These are phyloP conservation scores for Apteryx owenii DNA, from an alignment of 2,113 vertebrate genomes.

Conservation along the genomic window DNA sequence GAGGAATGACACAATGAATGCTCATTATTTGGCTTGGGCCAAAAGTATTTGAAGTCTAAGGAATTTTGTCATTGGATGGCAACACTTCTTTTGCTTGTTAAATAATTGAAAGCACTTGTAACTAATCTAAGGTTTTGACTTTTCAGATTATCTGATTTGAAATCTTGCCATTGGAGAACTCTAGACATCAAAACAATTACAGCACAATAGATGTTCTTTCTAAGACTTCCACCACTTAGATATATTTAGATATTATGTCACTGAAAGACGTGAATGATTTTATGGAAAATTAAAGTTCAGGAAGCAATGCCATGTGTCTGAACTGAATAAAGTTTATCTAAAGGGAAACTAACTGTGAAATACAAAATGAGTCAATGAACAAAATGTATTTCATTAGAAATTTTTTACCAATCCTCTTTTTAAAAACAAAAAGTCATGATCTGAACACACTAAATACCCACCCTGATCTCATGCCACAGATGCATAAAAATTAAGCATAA, in stretches of 20 bases:
- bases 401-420: neutral
- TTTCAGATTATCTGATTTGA: constrained; percentile 10
- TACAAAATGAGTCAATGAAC: neutral
- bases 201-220: neutral
- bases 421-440: neutral
- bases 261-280: constrained; percentile 36
- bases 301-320: constrained; percentile 67
- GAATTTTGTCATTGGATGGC: neutral
- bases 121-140: neutral
- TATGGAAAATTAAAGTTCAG: constrained; percentile 55
- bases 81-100: neutral
- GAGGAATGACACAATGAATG: neutral
- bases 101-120: constrained; percentile 29
- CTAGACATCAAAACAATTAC: constrained; percentile 35
- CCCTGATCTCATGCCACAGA: neutral
- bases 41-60: neutral
- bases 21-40: neutral
- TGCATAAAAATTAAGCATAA: neutral
- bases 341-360: constrained; percentile 27
- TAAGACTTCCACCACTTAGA: neutral
- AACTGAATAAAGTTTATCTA: constrained; percentile 71
- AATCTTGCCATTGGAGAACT: constrained; percentile 6
- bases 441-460: neutral
- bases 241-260: neutral
- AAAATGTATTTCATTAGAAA: neutral